phyloP scores from a whole-genome alignment of 2,113 vertebrate genomes.

The Gavia stellata region DNA sequence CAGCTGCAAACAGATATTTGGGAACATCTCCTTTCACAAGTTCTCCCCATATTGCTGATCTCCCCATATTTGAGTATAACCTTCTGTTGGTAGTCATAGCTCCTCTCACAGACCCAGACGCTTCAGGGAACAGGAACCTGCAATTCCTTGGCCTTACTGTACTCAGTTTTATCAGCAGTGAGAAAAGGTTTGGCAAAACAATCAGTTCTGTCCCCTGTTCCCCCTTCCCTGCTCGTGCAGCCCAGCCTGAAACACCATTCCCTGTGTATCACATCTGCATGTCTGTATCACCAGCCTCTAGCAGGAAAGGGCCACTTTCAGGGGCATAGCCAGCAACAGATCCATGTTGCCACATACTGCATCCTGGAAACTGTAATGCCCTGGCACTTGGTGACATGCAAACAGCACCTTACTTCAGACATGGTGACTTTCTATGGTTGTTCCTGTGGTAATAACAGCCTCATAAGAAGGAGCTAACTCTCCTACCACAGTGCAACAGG shows the following conservation, averaged over 20 bases:
- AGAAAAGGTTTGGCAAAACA: neutral
- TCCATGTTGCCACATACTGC: neutral
- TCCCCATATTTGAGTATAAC: neutral
- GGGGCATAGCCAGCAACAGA: neutral
- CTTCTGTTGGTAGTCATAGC: neutral
- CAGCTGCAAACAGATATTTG: neutral
- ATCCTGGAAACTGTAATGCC: neutral
- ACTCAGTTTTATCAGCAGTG: neutral
- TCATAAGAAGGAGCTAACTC: neutral
- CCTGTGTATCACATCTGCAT: neutral
- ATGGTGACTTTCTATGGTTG: neutral
- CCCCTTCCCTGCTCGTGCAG: neutral
- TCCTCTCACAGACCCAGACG: neutral
- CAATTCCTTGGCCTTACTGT: neutral
- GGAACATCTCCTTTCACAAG: neutral
- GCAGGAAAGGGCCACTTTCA: neutral
- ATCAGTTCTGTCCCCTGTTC: neutral
- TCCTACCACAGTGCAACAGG: neutral
- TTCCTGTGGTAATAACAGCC: neutral
- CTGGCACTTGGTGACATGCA: neutral
- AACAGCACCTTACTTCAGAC: neutral
- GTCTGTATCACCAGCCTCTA: neutral
- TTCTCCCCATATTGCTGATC: neutral
- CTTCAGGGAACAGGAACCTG: neutral
- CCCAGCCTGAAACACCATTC: fast-evolving